phyloP scores from a whole-genome alignment of 2,888 invertebrate genomes.

The Dynastes tityus region DNA sequence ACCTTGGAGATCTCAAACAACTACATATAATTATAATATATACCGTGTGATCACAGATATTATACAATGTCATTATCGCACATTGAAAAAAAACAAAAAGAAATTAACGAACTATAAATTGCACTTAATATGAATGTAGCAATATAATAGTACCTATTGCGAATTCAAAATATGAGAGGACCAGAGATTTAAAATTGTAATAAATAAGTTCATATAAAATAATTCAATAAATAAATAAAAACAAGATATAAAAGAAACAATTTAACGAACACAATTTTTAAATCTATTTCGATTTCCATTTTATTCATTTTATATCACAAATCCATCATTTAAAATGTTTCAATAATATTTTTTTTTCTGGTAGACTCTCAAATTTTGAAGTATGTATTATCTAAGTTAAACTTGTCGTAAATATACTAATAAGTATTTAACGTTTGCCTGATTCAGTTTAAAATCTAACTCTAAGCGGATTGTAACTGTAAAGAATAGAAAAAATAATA shows the following conservation, averaged over 20 bases:
- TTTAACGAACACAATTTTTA: neutral
- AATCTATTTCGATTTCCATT: neutral
- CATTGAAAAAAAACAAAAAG: slow-evolving; percentile 24
- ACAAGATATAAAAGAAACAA: neutral
- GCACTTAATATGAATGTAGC: slow-evolving; percentile 23
- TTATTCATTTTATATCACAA: slow-evolving; percentile 9
- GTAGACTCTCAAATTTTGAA: neutral
- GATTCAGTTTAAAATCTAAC: neutral
- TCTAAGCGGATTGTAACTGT: slow-evolving; percentile 4
- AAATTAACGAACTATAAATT: slow-evolving; percentile 36
- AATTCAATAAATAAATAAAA: slow-evolving; percentile 20
- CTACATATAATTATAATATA: slow-evolving; percentile 63
- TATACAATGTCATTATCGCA: slow-evolving; percentile 47
- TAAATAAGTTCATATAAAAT: neutral
- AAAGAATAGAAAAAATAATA: slow-evolving; percentile 11
- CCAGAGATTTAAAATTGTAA: neutral
- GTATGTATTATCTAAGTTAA: neutral
- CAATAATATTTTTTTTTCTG: neutral
- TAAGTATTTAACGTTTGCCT: slow-evolving; percentile 15
- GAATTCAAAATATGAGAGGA: slow-evolving; percentile 30
- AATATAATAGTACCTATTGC: slow-evolving; percentile 5
- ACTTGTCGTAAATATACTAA: neutral
- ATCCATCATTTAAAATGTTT: neutral
- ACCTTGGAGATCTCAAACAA: slow-evolving; percentile 63
- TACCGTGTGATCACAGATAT: slow-evolving; percentile 65